These are phyloP conservation scores for Knipowitschia caucasica DNA, from an alignment of 2,797 vertebrate species.

Conservation along the genomic window DNA sequence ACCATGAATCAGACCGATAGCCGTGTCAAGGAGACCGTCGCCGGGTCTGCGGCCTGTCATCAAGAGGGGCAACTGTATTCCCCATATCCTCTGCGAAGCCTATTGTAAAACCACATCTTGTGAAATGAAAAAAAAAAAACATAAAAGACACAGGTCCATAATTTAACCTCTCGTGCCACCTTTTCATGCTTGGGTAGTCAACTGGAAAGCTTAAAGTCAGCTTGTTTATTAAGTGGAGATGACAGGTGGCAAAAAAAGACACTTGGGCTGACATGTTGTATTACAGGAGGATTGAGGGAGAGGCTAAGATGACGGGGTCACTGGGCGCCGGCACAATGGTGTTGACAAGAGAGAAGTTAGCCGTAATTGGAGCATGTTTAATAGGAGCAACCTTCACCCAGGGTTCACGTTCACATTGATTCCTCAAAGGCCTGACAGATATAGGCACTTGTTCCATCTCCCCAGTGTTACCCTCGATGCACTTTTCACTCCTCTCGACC, in stretches of 20 bases:
- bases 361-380: constrained; percentile 44
- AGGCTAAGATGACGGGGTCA: not conserved
- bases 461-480: not conserved
- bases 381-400: constrained; percentile 45
- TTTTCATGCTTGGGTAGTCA: constrained; percentile 24
- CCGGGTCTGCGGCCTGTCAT: constrained; percentile 31
- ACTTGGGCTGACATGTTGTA: constrained; percentile 25
- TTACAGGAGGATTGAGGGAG: constrained; percentile 8
- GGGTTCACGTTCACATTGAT: constrained; percentile 42
- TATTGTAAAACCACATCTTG: constrained; percentile 48
- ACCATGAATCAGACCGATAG: constrained; percentile 43
- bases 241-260: constrained; percentile 27
- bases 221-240: constrained; percentile 47
- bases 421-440: constrained; percentile 31
- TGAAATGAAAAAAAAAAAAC: constrained; percentile 39
- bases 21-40: constrained; percentile 60
- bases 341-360: constrained; percentile 28
- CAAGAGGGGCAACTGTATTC: constrained; percentile 42
- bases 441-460: constrained; percentile 30
- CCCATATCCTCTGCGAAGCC: constrained; percentile 19
- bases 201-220: constrained; percentile 34
- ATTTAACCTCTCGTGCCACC: constrained; percentile 39
- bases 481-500: constrained; percentile 42
- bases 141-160: constrained; percentile 32
- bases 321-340: not conserved